These are phyloP conservation scores for Eira barbara DNA, from an alignment of 2,113 vertebrate genomes.

Conservation along the genomic window DNA sequence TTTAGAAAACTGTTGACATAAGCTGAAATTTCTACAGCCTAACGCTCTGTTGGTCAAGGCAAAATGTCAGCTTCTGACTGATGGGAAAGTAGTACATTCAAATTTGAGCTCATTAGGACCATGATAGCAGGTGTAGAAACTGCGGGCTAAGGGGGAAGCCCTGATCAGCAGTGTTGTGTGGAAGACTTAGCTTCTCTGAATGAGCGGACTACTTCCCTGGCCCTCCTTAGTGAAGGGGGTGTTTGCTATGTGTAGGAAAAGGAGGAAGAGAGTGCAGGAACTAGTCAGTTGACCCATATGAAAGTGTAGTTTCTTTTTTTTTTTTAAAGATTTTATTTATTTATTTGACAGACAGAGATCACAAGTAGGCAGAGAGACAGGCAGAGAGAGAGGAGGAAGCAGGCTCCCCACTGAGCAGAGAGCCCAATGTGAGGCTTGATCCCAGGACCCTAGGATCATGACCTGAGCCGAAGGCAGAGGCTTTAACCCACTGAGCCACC, in stretches of 20 bases:
- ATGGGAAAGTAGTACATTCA: neutral
- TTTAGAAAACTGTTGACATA: neutral
- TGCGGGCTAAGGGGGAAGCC: no score
- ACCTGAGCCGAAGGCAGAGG: no score
- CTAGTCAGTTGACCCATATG: neutral
- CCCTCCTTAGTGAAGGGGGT: neutral
- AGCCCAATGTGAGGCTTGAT: no score
- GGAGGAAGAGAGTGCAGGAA: neutral
- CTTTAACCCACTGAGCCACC: no score
- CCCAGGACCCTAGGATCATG: no score
- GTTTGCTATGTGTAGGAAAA: neutral
- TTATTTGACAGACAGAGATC: no score
- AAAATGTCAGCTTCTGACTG: neutral
- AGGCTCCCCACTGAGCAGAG: no score
- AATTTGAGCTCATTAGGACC: neutral
- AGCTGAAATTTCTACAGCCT: neutral
- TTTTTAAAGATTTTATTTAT: no score
- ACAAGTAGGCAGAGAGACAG: no score
- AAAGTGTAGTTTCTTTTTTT: neutral
- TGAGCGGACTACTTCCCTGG: neutral
- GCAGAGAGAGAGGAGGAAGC: no score
- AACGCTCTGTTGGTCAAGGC: neutral
- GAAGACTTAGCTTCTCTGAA: neutral
- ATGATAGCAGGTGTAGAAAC: neutral
- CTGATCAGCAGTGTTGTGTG: rapidly evolving